phyloP scores from a whole-genome alignment of 1,140 invertebrate genomes.

The Temnothorax curvispinosus region DNA sequence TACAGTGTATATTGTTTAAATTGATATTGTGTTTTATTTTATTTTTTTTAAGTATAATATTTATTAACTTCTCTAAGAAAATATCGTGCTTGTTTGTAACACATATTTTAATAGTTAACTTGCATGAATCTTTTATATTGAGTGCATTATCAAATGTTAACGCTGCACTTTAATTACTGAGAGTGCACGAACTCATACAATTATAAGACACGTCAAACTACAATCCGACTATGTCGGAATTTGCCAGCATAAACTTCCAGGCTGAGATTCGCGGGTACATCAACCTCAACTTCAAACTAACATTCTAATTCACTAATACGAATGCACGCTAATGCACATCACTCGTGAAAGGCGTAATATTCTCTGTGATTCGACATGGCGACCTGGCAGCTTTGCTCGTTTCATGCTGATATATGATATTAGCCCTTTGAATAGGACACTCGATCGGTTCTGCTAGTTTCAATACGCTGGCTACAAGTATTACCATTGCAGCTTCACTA shows the following conservation, averaged over 20 bases:
- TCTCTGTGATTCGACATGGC: slow-evolving; percentile 38
- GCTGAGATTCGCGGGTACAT: slow-evolving; percentile 46
- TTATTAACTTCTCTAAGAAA: background rate
- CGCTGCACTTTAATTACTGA: slow-evolving; percentile 30
- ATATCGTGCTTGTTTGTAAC: background rate
- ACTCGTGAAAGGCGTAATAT: slow-evolving; percentile 53
- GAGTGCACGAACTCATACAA: slow-evolving; percentile 35
- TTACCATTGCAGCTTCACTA: slow-evolving; percentile 2
- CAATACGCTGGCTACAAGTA: background rate
- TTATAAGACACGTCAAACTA: slow-evolving; percentile 56
- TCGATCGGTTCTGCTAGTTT: slow-evolving; percentile 24
- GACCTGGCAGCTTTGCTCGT: slow-evolving; percentile 39
- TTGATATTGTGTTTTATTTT: background rate
- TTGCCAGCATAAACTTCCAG: slow-evolving; percentile 40
- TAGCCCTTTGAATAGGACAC: slow-evolving; percentile 18
- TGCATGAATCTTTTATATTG: background rate
- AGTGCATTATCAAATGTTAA: slow-evolving; percentile 25
- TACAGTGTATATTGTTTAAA: background rate
- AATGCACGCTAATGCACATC: slow-evolving; percentile 43
- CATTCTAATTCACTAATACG: slow-evolving; percentile 63
- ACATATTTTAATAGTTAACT: background rate
- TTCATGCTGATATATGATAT: slow-evolving; percentile 47
- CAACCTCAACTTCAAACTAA: slow-evolving; percentile 51
- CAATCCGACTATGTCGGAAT: slow-evolving; percentile 51
- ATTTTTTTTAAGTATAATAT: background rate